Conservation (phyloP, 1,140 invertebrate genomes). For the Pachypeltis micranthus region DNA sequence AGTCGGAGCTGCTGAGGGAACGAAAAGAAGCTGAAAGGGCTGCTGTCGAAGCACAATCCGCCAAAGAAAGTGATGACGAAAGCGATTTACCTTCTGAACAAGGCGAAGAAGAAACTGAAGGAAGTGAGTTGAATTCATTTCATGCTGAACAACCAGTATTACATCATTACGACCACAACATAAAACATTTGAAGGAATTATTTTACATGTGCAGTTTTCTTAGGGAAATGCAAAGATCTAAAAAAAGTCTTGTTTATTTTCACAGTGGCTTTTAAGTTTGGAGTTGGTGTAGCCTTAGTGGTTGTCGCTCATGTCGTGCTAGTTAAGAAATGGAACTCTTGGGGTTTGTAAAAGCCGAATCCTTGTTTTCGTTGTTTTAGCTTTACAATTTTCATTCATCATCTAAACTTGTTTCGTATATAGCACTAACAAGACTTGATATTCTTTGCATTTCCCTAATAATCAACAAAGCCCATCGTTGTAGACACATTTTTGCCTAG, state of each 20-base stretch:
- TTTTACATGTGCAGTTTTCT: background rate
- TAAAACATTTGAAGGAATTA: background rate
- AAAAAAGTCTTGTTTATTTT: conserved; percentile 34
- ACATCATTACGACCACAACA: too few relatives aligned
- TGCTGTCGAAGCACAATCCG: background rate
- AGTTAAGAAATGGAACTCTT: conserved; percentile 39
- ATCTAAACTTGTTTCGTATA: background rate
- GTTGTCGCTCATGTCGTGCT: conserved; percentile 62
- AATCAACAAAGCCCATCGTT: too few relatives aligned
- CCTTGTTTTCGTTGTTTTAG: background rate
- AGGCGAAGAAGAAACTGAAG: conserved; percentile 28
- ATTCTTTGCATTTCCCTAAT: conserved; percentile 11
- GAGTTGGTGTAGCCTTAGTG: conserved; percentile 59
- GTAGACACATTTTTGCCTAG: too few relatives aligned
- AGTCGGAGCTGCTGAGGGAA: conserved; percentile 22
- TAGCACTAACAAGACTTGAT: conserved; percentile 11
- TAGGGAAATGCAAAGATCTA: conserved; percentile 9
- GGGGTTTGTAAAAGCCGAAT: conserved; percentile 25
- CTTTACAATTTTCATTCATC: background rate
- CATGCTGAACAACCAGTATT: conserved; percentile 1
- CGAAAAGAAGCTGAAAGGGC: conserved; percentile 32
- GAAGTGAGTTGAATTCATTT: conserved; percentile 23
- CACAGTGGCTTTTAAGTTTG: conserved; percentile 68
- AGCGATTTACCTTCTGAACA: conserved; percentile 32
- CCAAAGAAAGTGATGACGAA: conserved; percentile 30